Evolutionary conservation across 2,113 vertebrate species (phyloP).

Genomic region (Phylloscopus trochiloides): DNA sequence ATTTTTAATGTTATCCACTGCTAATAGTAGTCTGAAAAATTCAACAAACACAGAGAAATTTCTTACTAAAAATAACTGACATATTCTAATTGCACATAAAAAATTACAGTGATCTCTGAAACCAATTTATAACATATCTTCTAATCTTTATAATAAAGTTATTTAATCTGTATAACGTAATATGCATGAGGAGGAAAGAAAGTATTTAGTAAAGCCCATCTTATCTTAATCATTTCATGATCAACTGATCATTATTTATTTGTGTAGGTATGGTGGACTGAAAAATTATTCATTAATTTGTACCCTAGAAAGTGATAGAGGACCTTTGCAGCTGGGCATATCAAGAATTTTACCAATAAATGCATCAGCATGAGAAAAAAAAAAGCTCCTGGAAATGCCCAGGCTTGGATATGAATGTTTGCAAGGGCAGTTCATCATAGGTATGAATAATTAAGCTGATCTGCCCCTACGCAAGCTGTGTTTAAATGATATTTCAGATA

Average conservation of each 20-base stretch:
- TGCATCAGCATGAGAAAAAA: background rate
- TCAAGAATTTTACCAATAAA: background rate
- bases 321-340: background rate
- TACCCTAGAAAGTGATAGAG: background rate
- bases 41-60: background rate
- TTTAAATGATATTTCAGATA: slow-evolving; percentile 18
- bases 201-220: background rate
- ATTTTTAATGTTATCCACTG: background rate
- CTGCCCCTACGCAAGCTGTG: background rate
- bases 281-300: background rate
- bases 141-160: background rate
- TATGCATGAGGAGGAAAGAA: background rate
- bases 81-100: background rate
- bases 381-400: background rate
- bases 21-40: background rate
- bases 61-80: background rate
- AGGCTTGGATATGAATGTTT: background rate
- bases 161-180: background rate
- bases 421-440: background rate
- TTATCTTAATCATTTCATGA: background rate
- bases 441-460: slow-evolving; percentile 1
- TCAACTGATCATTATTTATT: background rate
- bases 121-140: background rate
- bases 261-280: background rate
- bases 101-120: background rate